Evolutionary conservation across 2,797 vertebrate species (phyloP).

Genomic region (Pteronotus mesoamericanus): DNA sequence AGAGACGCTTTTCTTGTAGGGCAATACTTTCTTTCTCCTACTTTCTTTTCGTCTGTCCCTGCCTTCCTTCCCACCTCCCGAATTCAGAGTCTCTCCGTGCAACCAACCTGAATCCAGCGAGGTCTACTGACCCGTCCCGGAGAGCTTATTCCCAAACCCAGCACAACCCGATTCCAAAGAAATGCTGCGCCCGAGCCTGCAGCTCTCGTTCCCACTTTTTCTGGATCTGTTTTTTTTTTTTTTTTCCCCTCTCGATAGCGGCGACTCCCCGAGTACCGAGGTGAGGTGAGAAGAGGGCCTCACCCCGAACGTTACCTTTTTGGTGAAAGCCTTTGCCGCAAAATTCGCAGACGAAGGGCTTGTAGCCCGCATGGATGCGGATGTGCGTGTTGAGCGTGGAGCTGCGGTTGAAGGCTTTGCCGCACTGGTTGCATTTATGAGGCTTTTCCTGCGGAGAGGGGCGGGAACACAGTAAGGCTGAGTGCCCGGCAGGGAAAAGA

Average conservation of each 20-base stretch:
- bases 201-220: neutral
- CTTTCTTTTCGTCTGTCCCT: neutral
- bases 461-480: constrained; percentile 21
- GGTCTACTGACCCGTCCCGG: neutral
- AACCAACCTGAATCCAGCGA: neutral
- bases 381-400: constrained; percentile 94
- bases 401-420: constrained; percentile 93
- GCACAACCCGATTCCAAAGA: constrained; percentile 48
- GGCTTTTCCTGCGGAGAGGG: constrained; percentile 88
- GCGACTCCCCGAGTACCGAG: neutral
- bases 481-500: neutral
- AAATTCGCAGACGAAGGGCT: constrained; percentile 93
- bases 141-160: neutral
- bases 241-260: neutral
- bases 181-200: neutral
- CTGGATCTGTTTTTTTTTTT: neutral
- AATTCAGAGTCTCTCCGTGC: neutral
- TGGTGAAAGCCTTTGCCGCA: constrained; percentile 95
- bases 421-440: constrained; percentile 92
- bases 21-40: neutral
- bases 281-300: constrained; percentile 4
- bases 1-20: neutral
- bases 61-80: neutral
- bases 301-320: constrained; percentile 85
- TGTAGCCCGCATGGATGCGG: constrained; percentile 92